phyloP scores from a whole-genome alignment of 2,113 vertebrate genomes.

The Polypterus senegalus region DNA sequence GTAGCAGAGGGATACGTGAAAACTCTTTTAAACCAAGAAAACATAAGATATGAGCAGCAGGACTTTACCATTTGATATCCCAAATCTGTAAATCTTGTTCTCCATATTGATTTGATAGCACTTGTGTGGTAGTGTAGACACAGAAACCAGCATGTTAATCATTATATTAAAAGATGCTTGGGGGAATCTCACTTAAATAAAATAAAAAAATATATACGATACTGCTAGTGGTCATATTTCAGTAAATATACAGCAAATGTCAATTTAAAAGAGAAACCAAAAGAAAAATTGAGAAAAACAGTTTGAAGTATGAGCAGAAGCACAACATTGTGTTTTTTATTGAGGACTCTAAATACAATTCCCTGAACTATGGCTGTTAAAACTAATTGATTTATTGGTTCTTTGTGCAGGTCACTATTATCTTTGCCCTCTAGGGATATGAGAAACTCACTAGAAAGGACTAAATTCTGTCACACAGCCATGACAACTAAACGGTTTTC shows the following conservation, averaged over 20 bases:
- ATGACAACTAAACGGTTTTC: constrained; percentile 62
- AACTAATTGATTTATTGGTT: constrained; percentile 89
- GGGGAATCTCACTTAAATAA: too few relatives aligned
- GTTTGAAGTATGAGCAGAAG: constrained; percentile 52
- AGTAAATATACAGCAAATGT: not conserved
- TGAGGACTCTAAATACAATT: constrained; percentile 61
- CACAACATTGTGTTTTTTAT: constrained; percentile 48
- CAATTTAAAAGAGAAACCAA: constrained; percentile 20
- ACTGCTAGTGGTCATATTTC: too few relatives aligned
- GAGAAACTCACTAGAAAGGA: constrained; percentile 56
- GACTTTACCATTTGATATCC: too few relatives aligned
- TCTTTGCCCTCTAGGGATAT: constrained; percentile 67
- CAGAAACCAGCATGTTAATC: too few relatives aligned
- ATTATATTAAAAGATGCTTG: too few relatives aligned
- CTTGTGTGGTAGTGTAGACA: too few relatives aligned
- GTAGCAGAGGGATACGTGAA: too few relatives aligned
- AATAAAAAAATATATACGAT: too few relatives aligned
- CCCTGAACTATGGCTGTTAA: constrained; percentile 60
- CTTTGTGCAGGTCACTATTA: constrained; percentile 65
- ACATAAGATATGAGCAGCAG: too few relatives aligned
- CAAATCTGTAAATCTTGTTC: too few relatives aligned
- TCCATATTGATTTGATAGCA: too few relatives aligned
- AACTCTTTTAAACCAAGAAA: too few relatives aligned
- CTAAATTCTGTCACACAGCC: constrained; percentile 56
- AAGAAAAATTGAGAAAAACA: constrained; percentile 51